Percentiles rank a stretch among this genome's conserved stretches.
Evolutionary conservation across 1,140 invertebrate species (phyloP).

Genomic region (Hycleus cichorii): DNA sequence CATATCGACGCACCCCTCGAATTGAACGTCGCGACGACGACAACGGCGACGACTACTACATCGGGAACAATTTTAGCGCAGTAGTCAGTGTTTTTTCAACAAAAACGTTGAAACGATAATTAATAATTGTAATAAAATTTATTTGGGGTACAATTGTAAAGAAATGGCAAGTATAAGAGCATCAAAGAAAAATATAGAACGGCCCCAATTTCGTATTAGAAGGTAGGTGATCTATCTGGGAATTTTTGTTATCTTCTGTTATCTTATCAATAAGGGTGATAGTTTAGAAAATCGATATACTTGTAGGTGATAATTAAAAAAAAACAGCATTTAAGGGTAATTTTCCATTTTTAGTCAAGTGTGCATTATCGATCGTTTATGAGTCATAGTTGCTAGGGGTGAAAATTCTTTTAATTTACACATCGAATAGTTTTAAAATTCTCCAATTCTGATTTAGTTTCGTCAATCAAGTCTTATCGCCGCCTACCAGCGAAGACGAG

Average conservation of each 20-base stretch:
- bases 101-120: too few relatives aligned
- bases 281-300: background rate
- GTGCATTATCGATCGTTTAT: conserved; percentile 9
- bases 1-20: conserved; percentile 10
- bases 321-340: background rate
- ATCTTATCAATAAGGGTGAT: background rate
- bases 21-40: conserved; percentile 9
- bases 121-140: too few relatives aligned
- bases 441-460: too few relatives aligned
- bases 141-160: too few relatives aligned
- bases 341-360: background rate
- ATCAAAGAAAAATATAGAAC: conserved; percentile 3
- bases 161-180: conserved; percentile 10
- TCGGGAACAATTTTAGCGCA: background rate
- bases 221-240: background rate
- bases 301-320: too few relatives aligned
- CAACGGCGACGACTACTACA: conserved; percentile 1
- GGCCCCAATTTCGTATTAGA: conserved; percentile 8
- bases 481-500: too few relatives aligned
- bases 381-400: conserved; percentile 9
- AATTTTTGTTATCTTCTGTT: background rate
- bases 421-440: too few relatives aligned
- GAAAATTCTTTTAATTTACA: too few relatives aligned
- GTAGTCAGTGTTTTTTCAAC: too few relatives aligned
- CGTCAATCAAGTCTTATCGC: too few relatives aligned